Conservation (phyloP, 2,113 vertebrate genomes). For the Poecilia latipinna region DNA sequence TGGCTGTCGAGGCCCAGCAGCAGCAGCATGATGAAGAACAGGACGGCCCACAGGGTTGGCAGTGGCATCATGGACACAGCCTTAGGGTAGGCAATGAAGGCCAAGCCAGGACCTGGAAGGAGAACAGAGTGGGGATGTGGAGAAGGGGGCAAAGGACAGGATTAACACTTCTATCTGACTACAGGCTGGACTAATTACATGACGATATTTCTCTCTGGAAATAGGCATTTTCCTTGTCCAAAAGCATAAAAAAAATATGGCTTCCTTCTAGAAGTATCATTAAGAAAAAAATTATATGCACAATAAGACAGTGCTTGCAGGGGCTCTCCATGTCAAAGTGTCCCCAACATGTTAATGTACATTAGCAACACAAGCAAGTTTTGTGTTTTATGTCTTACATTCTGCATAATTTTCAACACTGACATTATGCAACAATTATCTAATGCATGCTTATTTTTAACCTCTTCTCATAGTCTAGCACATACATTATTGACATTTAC, state of each 20-base stretch:
- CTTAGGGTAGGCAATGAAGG: conserved; percentile 99
- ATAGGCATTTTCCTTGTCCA: background rate
- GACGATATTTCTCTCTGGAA: background rate
- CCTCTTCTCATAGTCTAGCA: background rate
- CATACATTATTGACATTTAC: background rate
- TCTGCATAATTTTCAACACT: background rate
- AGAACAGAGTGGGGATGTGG: conserved; percentile 71
- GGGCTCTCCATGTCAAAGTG: background rate
- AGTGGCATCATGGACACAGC: conserved; percentile 98
- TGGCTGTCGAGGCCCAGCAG: conserved; percentile 99
- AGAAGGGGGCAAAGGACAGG: conserved; percentile 44
- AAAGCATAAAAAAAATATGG: background rate
- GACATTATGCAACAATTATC: background rate
- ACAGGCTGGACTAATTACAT: conserved; percentile 44
- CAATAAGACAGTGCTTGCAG: background rate
- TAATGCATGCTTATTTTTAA: background rate
- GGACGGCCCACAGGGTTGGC: conserved; percentile 97
- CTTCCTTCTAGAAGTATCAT: background rate
- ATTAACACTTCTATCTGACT: conserved; percentile 56
- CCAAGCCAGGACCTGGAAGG: conserved; percentile 93
- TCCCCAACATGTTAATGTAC: conserved; percentile 18
- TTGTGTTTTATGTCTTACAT: background rate
- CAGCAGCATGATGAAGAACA: conserved; percentile 99
- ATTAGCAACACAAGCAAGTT: conserved; percentile 18
- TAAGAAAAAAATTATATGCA: background rate